Percentiles rank a stretch among this genome's conserved stretches.
phyloP scores from a whole-genome alignment of 2,888 invertebrate species.

The Belgica antarctica region DNA sequence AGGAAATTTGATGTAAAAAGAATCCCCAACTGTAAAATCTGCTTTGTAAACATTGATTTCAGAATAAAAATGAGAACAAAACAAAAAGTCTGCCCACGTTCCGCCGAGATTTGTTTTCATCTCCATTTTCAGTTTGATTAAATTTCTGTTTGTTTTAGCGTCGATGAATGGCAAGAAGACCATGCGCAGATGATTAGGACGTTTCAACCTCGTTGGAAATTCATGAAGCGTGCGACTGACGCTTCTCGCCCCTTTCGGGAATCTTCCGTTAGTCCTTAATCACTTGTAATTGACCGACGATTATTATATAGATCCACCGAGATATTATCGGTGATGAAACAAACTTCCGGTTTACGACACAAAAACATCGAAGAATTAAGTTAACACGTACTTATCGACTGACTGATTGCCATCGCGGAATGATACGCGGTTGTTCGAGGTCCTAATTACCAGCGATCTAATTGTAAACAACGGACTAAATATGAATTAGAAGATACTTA shows the following conservation, averaged over 20 bases:
- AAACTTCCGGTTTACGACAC: conserved; percentile 8
- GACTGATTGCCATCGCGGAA: neutral
- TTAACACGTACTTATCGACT: neutral
- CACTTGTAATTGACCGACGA: no score
- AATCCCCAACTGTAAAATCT: conserved; percentile 4
- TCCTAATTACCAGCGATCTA: neutral
- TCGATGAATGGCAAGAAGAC: no score
- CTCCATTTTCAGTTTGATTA: no score
- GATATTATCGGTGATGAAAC: neutral
- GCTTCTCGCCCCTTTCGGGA: no score
- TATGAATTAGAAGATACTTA: neutral
- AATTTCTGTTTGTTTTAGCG: no score
- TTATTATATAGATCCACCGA: neutral
- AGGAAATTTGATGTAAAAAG: neutral
- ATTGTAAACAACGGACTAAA: no score
- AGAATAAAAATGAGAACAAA: neutral
- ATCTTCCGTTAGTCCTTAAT: no score
- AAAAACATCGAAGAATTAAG: neutral
- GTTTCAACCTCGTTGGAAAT: no score
- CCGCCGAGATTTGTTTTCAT: no score
- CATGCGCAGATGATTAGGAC: no score
- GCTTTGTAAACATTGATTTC: conserved; percentile 35
- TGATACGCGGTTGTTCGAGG: neutral
- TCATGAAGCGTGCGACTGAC: no score
- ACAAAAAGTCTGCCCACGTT: neutral